A percentile compares a stretch with the other conserved stretches of the same genome.
Conservation (phyloP, 1,140 invertebrate species). For the Pogonomyrmex californicus region DNA sequence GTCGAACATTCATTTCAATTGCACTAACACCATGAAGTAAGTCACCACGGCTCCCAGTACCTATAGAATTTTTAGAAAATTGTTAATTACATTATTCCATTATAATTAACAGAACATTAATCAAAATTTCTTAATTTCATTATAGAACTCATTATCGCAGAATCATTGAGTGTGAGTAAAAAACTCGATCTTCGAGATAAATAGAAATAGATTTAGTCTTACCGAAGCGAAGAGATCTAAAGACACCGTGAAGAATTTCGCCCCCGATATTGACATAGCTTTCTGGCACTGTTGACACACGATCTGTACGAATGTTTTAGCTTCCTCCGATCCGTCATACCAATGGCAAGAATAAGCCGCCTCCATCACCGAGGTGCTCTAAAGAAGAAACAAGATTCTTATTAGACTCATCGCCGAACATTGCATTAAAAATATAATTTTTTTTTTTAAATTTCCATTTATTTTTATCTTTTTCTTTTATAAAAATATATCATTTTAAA, state of each 20-base stretch:
- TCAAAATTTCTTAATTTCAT: neutral
- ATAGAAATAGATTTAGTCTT: conserved; percentile 80
- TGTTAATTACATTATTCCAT: neutral
- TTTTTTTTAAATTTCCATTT: neutral
- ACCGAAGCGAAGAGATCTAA: conserved; percentile 95
- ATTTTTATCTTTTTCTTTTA: neutral
- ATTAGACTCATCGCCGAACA: neutral
- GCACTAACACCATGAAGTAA: conserved; percentile 96
- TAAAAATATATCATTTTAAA: neutral
- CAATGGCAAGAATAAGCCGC: conserved; percentile 95
- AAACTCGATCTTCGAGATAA: conserved; percentile 18
- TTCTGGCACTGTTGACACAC: conserved; percentile 96
- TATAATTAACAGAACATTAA: neutral
- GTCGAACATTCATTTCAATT: conserved; percentile 90
- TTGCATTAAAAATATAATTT: neutral
- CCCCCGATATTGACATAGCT: conserved; percentile 94
- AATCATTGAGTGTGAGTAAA: neutral
- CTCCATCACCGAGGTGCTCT: conserved; percentile 96
- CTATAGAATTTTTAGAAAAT: conserved; percentile 86
- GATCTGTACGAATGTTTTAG: conserved; percentile 95
- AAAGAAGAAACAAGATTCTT: conserved; percentile 10
- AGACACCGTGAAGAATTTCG: conserved; percentile 95
- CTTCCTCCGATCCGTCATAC: conserved; percentile 95
- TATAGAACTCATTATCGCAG: neutral
- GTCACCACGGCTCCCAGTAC: conserved; percentile 95